Evolutionary conservation across 2,888 invertebrate species (phyloP).

Genomic region (Acronicta leporina): DNA sequence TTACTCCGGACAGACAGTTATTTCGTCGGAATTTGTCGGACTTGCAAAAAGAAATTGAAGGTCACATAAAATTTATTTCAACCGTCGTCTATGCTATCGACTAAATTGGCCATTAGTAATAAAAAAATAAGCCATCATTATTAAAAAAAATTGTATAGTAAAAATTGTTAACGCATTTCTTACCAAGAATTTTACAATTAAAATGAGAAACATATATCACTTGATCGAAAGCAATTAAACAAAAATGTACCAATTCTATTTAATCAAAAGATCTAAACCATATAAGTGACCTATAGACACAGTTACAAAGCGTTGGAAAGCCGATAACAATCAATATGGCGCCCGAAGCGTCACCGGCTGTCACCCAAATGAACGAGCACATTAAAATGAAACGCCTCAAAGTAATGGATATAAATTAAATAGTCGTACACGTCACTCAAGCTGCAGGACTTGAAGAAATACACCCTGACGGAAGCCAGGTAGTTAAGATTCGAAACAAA

Average conservation of each 20-base stretch:
- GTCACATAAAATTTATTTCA: too few species aligned
- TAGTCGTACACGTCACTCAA: conserved; percentile 85
- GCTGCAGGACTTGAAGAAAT: conserved; percentile 75
- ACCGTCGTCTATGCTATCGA: too few species aligned
- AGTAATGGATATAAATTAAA: conserved; percentile 87
- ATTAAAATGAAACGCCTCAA: conserved; percentile 83
- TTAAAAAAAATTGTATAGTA: too few species aligned
- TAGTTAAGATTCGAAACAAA: conserved; percentile 87
- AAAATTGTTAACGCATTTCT: too few species aligned
- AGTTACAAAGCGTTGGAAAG: conserved; percentile 67
- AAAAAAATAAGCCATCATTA: too few species aligned
- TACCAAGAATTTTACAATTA: background rate
- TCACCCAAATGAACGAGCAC: conserved; percentile 83
- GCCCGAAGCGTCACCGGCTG: conserved; percentile 83
- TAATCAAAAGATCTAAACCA: conserved; percentile 62
- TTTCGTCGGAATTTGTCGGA: too few species aligned
- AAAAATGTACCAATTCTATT: conserved; percentile 55
- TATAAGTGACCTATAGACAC: conserved; percentile 68
- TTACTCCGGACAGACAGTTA: too few species aligned
- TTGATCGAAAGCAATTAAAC: conserved; percentile 31
- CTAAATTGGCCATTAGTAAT: too few species aligned
- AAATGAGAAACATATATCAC: conserved; percentile 13
- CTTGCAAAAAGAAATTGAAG: too few species aligned
- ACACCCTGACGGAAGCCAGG: conserved; percentile 86
- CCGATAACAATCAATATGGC: conserved; percentile 85